A percentile compares a stretch with the other conserved stretches of the same genome.
phyloP scores from a whole-genome alignment of 2,113 vertebrate species.

The Toxostoma redivivum region DNA sequence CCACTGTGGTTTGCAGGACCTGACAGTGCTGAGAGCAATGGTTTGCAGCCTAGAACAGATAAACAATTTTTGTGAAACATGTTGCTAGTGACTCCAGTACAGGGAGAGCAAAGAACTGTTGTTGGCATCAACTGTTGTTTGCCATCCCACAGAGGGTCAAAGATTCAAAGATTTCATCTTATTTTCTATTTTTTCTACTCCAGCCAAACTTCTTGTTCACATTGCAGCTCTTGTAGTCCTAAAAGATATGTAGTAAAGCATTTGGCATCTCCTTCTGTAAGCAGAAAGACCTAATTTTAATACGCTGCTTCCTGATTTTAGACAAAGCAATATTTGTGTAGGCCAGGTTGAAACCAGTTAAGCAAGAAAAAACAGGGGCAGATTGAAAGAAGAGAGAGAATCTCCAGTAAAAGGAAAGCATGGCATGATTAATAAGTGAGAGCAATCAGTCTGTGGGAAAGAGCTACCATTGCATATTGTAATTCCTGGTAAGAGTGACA shows the following conservation, averaged over 20 bases:
- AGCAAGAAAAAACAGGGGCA: conserved; percentile 9
- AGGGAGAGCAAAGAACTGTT: background rate
- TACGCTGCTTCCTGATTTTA: conserved; percentile 29
- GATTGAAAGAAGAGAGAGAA: background rate
- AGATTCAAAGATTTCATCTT: background rate
- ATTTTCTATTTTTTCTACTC: background rate
- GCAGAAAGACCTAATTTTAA: conserved; percentile 13
- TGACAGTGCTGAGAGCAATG: background rate
- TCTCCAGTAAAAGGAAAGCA: background rate
- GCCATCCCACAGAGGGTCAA: background rate
- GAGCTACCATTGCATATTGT: background rate
- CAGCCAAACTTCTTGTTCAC: background rate
- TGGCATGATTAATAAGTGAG: background rate
- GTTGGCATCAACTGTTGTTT: background rate
- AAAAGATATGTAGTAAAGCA: background rate
- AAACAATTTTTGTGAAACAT: background rate
- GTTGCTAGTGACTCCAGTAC: background rate
- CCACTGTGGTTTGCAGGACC: background rate
- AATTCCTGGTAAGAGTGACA: background rate
- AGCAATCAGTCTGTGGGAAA: background rate
- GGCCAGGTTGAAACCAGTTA: conserved; percentile 37
- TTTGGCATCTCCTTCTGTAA: background rate
- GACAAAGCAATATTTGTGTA: conserved; percentile 55
- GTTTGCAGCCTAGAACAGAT: background rate
- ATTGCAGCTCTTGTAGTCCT: background rate